Evolutionary conservation across 1,140 invertebrate genomes (phyloP).

Genomic region (Panagrolaimus sp.): DNA sequence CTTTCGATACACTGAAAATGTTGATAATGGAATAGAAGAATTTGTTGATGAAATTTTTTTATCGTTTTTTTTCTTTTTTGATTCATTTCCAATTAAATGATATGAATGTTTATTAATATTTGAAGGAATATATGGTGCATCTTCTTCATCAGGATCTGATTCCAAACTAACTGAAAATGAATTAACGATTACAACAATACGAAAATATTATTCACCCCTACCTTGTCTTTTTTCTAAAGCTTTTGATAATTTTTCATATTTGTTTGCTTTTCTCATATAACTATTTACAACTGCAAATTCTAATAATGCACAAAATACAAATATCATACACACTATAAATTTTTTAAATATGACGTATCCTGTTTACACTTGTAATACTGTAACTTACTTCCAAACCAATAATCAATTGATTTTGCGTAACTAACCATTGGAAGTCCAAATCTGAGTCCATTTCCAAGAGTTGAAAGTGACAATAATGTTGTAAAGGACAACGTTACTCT

Average conservation of each 20-base stretch:
- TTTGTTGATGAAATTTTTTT: background rate
- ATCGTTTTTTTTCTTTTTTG: background rate
- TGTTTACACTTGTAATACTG: background rate
- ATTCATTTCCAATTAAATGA: background rate
- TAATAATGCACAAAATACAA: constrained; percentile 51
- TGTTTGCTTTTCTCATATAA: constrained; percentile 54
- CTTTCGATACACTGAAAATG: background rate
- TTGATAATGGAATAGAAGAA: background rate
- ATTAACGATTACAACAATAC: background rate
- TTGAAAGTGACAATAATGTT: constrained; percentile 52
- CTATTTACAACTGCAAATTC: constrained; percentile 54
- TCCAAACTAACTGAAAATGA: constrained; percentile 10
- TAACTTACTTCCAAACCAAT: constrained; percentile 39
- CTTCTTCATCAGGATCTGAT: background rate
- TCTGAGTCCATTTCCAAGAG: constrained; percentile 42
- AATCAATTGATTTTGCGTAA: constrained; percentile 43
- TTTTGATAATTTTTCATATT: constrained; percentile 48
- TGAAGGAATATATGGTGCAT: constrained; percentile 1
- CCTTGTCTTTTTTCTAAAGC: constrained; percentile 18
- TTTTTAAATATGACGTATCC: background rate
- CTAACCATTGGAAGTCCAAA: constrained; percentile 45
- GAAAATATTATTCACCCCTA: background rate
- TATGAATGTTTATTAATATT: constrained; percentile 14
- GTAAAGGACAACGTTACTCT: constrained; percentile 55
- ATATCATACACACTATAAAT: constrained; percentile 48